Evolutionary conservation across 2,888 invertebrate species (phyloP), one percentile per base, ranked within the genome.

Genomic region (Sinohyriopsis cumingii): DNA sequence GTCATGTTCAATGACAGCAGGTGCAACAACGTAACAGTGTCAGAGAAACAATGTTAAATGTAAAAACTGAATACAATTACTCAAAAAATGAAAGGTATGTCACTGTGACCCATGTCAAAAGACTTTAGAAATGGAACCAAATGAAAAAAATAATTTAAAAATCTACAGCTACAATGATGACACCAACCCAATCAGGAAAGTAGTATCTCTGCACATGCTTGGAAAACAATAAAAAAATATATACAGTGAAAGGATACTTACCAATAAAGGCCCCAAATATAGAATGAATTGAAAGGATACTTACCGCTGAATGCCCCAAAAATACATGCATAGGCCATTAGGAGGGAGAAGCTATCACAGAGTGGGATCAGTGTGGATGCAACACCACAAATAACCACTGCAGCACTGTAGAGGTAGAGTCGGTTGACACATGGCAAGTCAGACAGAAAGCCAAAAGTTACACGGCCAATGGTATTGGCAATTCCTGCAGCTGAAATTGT

Each of bases 401-500:
- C 95, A 75, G 93, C 86, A 90, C 96, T 98, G 91, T 99, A 99
- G 75, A 98, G 93, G 85, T 93, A 92, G 72, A 98, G 92, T 70
- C 98, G 93, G 91, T 98, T 97, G 65, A 98, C 94, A 94, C 95
- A 96, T 0, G 73, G 72, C 24, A 67, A 62, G 74, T 87, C 87
- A 9, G 86, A 80, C n/a, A 88, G 25, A 67, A 72, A 85, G 3
- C 88, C 88, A 67, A 89, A 85, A 9, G 94, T 90, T 22, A 98
- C 93, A 91, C 98, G 94, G 60, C 97, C 97, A 59, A 97, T 88
- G 0, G 97, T 98, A 89, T 99, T 99, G 0, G 96, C 93, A 61
- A 97, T 93, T 28, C 98, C 98, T 83, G 98, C 96, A 3, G 94
- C 92, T 0, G 97, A 94, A 20, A 98, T 92, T 69, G 98, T 91